Percentiles rank a stretch among this genome's conserved stretches.
These are phyloP conservation scores for Thymelicus lineola DNA, from an alignment of 2,888 invertebrate species.

Conservation along the genomic window DNA sequence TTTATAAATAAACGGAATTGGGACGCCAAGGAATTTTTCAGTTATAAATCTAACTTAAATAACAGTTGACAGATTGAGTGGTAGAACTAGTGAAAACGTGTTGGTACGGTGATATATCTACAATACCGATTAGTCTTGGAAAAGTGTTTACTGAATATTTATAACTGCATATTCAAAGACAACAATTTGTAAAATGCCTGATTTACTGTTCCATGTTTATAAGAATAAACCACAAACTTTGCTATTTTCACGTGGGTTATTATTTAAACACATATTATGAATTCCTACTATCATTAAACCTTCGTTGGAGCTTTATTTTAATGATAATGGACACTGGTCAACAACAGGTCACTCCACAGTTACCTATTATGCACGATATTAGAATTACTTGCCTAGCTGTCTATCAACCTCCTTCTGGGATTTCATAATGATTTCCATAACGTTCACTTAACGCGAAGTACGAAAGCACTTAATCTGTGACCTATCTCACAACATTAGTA, in stretches of 20 bases:
- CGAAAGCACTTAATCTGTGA: too few relatives aligned
- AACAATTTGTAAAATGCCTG: conserved; percentile 40
- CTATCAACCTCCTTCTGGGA: too few relatives aligned
- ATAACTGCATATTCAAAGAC: conserved; percentile 41
- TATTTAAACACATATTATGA: conserved; percentile 31
- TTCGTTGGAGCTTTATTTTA: too few relatives aligned
- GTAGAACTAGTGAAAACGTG: conserved; percentile 11
- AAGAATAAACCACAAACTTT: conserved; percentile 39
- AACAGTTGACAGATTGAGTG: conserved; percentile 27
- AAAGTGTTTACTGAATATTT: conserved; percentile 44
- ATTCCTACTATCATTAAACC: neutral
- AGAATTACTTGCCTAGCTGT: too few relatives aligned
- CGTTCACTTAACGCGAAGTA: too few relatives aligned
- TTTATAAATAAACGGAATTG: conserved; percentile 3
- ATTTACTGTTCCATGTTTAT: conserved; percentile 42
- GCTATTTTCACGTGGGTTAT: conserved; percentile 44
- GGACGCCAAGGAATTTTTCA: neutral
- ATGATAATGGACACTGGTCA: too few relatives aligned
- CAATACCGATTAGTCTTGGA: conserved; percentile 39
- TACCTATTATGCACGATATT: too few relatives aligned
- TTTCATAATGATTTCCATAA: too few relatives aligned
- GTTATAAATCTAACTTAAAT: conserved; percentile 24
- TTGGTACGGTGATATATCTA: conserved; percentile 17
- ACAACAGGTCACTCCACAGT: too few relatives aligned
- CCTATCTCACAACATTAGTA: too few relatives aligned